phyloP scores from a whole-genome alignment of 35 echinoderm and acorn worm genomes.

The Acanthaster planci region DNA sequence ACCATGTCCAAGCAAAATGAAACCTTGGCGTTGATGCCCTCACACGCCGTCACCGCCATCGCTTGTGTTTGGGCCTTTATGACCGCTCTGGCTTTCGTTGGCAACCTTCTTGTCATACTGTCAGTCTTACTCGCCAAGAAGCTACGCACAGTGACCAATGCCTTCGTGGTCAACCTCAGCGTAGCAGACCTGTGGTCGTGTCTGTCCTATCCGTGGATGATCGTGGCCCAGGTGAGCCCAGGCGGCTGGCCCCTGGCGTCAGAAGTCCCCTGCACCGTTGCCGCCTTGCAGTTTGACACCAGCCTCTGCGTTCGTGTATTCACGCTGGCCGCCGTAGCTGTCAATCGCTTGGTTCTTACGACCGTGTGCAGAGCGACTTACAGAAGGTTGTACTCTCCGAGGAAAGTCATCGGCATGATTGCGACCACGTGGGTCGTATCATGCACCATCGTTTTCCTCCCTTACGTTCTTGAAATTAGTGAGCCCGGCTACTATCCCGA shows the following conservation, averaged over 20 bases:
- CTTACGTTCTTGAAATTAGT: not conserved
- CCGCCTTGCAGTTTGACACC: constrained; percentile 45
- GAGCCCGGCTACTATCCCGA: not conserved
- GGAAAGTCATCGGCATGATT: constrained; percentile 31
- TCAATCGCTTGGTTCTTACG: constrained; percentile 55
- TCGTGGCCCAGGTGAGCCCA: constrained; percentile 37
- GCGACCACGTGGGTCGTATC: constrained; percentile 55
- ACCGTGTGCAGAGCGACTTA: constrained; percentile 31
- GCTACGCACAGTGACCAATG: constrained; percentile 46
- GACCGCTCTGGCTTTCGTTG: constrained; percentile 6
- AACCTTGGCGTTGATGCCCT: not conserved
- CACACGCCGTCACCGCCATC: not conserved
- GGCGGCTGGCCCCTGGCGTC: constrained; percentile 37
- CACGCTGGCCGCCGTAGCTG: constrained; percentile 62
- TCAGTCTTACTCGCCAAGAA: constrained; percentile 26
- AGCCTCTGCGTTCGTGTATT: constrained; percentile 54
- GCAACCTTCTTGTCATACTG: constrained; percentile 33
- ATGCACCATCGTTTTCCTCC: not conserved
- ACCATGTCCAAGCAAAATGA: too few species aligned
- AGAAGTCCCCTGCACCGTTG: constrained; percentile 32
- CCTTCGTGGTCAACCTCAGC: constrained; percentile 43
- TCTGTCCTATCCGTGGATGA: constrained; percentile 43
- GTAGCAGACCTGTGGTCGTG: constrained; percentile 35
- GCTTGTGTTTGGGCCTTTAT: not conserved
- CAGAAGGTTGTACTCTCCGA: constrained; percentile 21